A percentile compares a stretch with the other conserved stretches of the same genome.
Conservation (phyloP, 2,797 vertebrate genomes). For the Ctenopoma multispine region DNA sequence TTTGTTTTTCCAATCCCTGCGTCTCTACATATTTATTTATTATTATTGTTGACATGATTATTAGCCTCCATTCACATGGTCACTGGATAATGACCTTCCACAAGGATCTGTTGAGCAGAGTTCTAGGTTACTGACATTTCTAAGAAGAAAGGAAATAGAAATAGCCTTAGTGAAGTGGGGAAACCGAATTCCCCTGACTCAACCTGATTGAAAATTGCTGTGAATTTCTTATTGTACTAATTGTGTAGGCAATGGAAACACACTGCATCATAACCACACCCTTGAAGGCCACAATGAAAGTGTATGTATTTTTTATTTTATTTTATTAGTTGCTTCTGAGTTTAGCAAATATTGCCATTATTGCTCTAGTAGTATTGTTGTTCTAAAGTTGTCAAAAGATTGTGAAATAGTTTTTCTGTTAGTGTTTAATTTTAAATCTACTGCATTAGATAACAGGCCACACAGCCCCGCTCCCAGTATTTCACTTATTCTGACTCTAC, state of each 20-base stretch:
- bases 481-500: background rate
- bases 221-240: slow-evolving; percentile 80
- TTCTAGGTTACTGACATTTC: slow-evolving; percentile 77
- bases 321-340: slow-evolving; percentile 25
- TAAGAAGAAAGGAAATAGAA: slow-evolving; percentile 57
- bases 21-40: slow-evolving; percentile 87
- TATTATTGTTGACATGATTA: slow-evolving; percentile 81
- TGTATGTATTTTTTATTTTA: slow-evolving; percentile 13
- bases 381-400: slow-evolving; percentile 63
- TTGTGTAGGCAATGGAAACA: slow-evolving; percentile 50
- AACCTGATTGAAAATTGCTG: slow-evolving; percentile 82
- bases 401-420: slow-evolving; percentile 69
- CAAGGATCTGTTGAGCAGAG: slow-evolving; percentile 87
- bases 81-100: slow-evolving; percentile 83
- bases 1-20: slow-evolving; percentile 63
- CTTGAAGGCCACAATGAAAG: slow-evolving; percentile 51
- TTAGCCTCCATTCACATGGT: slow-evolving; percentile 77
- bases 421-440: slow-evolving; percentile 28
- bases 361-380: slow-evolving; percentile 31
- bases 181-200: slow-evolving; percentile 47
- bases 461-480: background rate
- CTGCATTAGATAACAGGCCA: slow-evolving; percentile 4
- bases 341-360: slow-evolving; percentile 61
- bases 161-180: slow-evolving; percentile 44
- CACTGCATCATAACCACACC: slow-evolving; percentile 53